These are phyloP conservation scores for Andinoacara biseriatus DNA, from an alignment of 2,113 vertebrate species.

Conservation along the genomic window DNA sequence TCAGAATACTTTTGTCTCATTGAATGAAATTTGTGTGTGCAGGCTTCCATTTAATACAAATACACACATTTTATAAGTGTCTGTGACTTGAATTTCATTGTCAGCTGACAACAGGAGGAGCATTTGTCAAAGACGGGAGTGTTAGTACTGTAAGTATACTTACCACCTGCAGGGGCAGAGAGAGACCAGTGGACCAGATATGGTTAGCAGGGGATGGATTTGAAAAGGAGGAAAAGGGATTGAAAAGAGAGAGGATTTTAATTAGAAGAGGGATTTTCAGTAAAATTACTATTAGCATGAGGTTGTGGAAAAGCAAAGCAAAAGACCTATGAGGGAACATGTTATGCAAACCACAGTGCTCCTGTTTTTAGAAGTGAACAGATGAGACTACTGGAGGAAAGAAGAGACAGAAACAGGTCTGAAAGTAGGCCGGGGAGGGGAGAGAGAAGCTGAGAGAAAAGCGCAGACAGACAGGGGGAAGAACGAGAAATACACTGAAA, in stretches of 20 bases:
- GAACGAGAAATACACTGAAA: neutral
- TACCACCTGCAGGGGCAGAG: constrained; percentile 72
- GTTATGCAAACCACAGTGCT: constrained; percentile 44
- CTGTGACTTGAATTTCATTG: neutral
- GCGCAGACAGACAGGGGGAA: neutral
- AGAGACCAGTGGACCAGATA: constrained; percentile 56
- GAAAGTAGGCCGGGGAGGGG: constrained; percentile 62
- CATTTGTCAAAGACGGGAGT: neutral
- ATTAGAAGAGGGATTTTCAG: constrained; percentile 51
- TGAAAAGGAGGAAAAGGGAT: constrained; percentile 50
- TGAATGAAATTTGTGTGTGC: neutral
- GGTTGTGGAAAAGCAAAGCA: constrained; percentile 14
- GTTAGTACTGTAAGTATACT: constrained; percentile 61
- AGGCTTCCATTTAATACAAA: neutral
- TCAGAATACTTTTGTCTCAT: neutral
- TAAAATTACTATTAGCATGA: constrained; percentile 4
- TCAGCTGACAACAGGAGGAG: neutral
- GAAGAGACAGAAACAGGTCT: constrained; percentile 69
- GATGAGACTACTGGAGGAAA: constrained; percentile 52
- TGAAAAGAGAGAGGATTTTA: constrained; percentile 62
- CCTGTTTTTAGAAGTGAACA: constrained; percentile 52
- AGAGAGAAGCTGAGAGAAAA: constrained; percentile 10
- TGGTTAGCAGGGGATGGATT: constrained; percentile 64
- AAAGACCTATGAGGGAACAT: constrained; percentile 4
- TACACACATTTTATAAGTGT: neutral